These are phyloP conservation scores for Drosophila yakuba DNA, from an alignment of 1,140 invertebrate species.

Conservation along the genomic window DNA sequence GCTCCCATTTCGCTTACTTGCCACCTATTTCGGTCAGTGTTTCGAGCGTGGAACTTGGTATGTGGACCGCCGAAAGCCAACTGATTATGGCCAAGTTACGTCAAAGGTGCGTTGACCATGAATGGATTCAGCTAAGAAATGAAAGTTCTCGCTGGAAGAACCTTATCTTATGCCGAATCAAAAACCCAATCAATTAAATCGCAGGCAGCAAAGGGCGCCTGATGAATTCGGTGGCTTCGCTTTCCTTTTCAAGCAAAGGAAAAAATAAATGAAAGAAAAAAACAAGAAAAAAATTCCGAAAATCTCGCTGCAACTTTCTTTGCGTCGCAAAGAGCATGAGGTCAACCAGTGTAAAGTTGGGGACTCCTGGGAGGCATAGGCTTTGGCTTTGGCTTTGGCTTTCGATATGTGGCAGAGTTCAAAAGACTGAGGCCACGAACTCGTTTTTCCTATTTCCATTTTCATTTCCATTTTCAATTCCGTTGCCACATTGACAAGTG, in stretches of 20 bases:
- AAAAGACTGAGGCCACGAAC: constrained; percentile 77
- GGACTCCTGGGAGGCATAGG: constrained; percentile 1
- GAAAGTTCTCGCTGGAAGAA: no score
- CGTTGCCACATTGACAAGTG: constrained; percentile 62
- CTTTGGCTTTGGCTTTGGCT: constrained; percentile 34
- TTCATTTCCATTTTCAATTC: constrained; percentile 49
- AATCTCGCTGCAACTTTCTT: constrained; percentile 57
- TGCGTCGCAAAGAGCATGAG: constrained; percentile 34
- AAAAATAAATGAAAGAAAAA: background rate
- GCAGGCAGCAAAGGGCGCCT: constrained; percentile 1
- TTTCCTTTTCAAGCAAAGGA: constrained; percentile 21
- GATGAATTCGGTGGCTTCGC: constrained; percentile 17
- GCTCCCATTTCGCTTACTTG: constrained; percentile 8
- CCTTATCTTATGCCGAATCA: no score
- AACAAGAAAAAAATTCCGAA: constrained; percentile 15
- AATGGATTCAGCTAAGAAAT: no score
- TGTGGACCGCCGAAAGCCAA: background rate
- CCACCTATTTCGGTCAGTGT: background rate
- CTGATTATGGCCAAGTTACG: background rate
- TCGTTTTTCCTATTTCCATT: constrained; percentile 74
- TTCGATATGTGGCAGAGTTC: constrained; percentile 51
- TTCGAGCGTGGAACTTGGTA: background rate
- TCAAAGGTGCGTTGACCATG: no score
- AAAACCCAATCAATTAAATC: constrained; percentile 1
- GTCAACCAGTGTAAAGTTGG: constrained; percentile 24